These are phyloP conservation scores for Amblyraja radiata DNA, from an alignment of 2,797 vertebrate genomes.

Conservation along the genomic window DNA sequence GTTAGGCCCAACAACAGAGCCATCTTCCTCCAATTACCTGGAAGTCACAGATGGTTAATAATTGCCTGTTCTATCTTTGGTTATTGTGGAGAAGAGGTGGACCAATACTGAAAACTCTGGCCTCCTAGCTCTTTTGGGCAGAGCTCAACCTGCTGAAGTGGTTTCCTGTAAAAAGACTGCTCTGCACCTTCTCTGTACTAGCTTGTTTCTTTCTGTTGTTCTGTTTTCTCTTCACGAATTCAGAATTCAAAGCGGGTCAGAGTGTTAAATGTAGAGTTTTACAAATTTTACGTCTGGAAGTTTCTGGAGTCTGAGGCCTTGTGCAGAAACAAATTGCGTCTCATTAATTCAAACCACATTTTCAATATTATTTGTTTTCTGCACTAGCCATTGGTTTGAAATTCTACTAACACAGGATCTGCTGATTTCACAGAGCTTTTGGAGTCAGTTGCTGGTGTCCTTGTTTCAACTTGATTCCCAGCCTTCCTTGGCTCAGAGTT, in stretches of 20 bases:
- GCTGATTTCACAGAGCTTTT: constrained; percentile 46
- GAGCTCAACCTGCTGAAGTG: neutral
- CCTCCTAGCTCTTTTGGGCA: neutral
- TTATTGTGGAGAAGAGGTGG: neutral
- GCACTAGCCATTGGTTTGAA: constrained; percentile 32
- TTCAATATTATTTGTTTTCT: constrained; percentile 29
- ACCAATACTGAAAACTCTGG: neutral
- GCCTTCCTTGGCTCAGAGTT: constrained; percentile 44
- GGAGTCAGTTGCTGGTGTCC: constrained; percentile 46
- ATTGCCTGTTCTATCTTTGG: neutral
- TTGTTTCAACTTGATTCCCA: constrained; percentile 45
- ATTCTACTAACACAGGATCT: constrained; percentile 46
- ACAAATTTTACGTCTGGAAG: neutral
- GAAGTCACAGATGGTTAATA: neutral
- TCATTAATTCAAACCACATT: constrained; percentile 37
- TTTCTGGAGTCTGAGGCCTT: neutral
- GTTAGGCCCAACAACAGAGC: neutral
- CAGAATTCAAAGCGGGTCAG: neutral
- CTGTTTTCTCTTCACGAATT: neutral
- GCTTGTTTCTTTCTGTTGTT: neutral
- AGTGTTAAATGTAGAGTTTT: neutral
- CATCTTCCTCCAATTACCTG: neutral
- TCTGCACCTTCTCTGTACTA: neutral
- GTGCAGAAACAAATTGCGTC: constrained; percentile 18
- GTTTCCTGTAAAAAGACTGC: neutral